A percentile compares a stretch with the other conserved stretches of the same genome.
Evolutionary conservation across 1,140 invertebrate genomes (phyloP).

Genomic region (Cyphomyrmex costatus): DNA sequence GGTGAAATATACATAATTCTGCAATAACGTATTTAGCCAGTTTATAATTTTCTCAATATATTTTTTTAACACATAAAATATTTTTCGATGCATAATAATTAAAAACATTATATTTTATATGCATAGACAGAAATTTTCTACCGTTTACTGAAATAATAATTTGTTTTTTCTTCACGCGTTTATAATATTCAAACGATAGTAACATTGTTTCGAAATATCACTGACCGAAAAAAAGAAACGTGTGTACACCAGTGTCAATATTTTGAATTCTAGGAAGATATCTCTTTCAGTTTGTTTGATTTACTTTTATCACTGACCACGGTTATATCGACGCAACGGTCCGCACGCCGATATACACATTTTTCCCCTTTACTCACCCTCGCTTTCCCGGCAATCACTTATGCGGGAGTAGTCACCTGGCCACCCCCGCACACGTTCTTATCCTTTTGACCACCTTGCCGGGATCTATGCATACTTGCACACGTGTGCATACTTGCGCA

Average conservation of each 20-base stretch:
- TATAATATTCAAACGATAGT: background rate
- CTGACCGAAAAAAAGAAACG: background rate
- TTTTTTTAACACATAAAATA: background rate
- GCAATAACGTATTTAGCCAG: background rate
- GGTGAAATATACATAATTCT: background rate
- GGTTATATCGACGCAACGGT: conserved; percentile 58
- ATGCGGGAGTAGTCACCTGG: conserved; percentile 77
- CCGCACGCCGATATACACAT: conserved; percentile 45
- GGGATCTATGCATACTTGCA: conserved; percentile 64
- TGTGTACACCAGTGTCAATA: conserved; percentile 44
- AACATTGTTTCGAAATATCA: conserved; percentile 3
- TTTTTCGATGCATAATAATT: background rate
- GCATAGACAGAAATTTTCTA: background rate
- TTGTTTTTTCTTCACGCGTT: background rate
- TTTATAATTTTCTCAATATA: background rate
- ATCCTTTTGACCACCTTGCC: conserved; percentile 73
- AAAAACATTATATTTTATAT: background rate
- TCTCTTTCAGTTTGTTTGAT: conserved; percentile 72
- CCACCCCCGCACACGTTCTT: conserved; percentile 74
- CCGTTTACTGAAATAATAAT: background rate
- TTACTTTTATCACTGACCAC: conserved; percentile 68
- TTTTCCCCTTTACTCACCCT: conserved; percentile 68
- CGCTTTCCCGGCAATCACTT: conserved; percentile 70
- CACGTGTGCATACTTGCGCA: conserved; percentile 51
- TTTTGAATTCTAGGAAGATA: conserved; percentile 61